phyloP scores from a whole-genome alignment of 2,888 invertebrate species.

The Emmelina monodactyla region DNA sequence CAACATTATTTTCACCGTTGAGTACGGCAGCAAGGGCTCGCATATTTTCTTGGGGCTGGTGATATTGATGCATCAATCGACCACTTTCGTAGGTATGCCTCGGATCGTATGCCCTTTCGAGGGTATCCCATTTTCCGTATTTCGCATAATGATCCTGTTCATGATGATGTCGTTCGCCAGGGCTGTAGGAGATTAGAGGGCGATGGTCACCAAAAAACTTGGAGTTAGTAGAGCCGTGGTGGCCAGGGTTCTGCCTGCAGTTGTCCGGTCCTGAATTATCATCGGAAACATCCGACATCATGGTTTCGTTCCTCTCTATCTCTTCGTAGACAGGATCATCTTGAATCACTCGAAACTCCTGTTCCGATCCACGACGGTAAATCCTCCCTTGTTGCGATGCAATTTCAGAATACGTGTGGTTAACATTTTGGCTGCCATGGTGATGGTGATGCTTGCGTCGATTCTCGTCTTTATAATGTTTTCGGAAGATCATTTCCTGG shows the following conservation, averaged over 20 bases:
- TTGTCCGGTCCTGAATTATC: constrained; percentile 71
- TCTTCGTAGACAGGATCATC: constrained; percentile 86
- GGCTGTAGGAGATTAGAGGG: constrained; percentile 81
- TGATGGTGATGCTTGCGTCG: constrained; percentile 57
- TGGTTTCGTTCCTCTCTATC: constrained; percentile 76
- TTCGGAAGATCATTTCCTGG: constrained; percentile 53
- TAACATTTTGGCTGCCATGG: constrained; percentile 66
- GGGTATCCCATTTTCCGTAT: constrained; percentile 60
- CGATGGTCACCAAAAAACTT: constrained; percentile 83
- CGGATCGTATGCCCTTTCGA: constrained; percentile 55
- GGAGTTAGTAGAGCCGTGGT: constrained; percentile 61
- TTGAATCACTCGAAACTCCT: constrained; percentile 65
- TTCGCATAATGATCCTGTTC: constrained; percentile 56
- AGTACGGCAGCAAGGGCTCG: constrained; percentile 78
- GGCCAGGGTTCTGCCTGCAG: constrained; percentile 72
- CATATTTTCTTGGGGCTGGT: constrained; percentile 64
- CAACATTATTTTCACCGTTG: constrained; percentile 85
- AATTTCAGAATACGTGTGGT: constrained; percentile 83
- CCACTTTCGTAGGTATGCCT: constrained; percentile 56
- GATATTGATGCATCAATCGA: constrained; percentile 59
- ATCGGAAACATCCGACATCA: constrained; percentile 80
- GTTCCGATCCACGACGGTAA: constrained; percentile 61
- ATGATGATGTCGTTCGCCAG: constrained; percentile 67
- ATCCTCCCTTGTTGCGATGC: constrained; percentile 55
- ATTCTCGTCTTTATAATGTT: constrained; percentile 54